Evolutionary conservation across 2,888 invertebrate species (phyloP), one percentile per base, ranked within the genome.

Genomic region (Agriopis aurantiaria): DNA sequence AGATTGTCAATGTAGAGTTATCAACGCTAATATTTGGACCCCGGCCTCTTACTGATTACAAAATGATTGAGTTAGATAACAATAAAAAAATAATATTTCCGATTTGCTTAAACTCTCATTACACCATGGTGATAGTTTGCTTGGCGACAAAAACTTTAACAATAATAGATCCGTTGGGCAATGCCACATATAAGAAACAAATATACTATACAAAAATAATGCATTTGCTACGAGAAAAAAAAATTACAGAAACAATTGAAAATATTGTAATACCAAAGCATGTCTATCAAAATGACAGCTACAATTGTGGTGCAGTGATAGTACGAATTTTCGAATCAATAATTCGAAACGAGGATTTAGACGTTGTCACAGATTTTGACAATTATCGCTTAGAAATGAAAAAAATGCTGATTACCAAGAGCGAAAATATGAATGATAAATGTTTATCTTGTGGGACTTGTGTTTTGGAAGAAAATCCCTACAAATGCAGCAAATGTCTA

Each of bases 41-140:
- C 12, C 48, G 17, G 11, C 1, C 6, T 11, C 11, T 56, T 0
- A 14, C n/a, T 7, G 45, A 49, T 63, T 57, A 56, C 14, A 7
- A 11, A 8, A 41, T 0, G 3, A 23, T 23, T 1, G 46, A 4
- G 33, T 11, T 64, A 11, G 56, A 64, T 11, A 43, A 14, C 0
- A 41, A n/a, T 7, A 64, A 64, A 48, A 8, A 48, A 56, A 64
- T 64, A 6, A 41, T 64, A 8, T 56, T 56, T 8, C 64, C 64
- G 10, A 49, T 64, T 17, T 64, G 56, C 5, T 40, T 56, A 52
- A 40, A 40, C 10, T 43, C 33, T 0, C 56, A 64, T 55, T 56
- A 56, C 12, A 64, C 56, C 0, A 56, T 56, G 55, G 56, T 10
- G 17, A 48, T 56, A 48, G 48, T 64, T 33, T 46, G 48, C 10